Conservation (phyloP, 2,797 vertebrate genomes). For the Danio kyathit region DNA sequence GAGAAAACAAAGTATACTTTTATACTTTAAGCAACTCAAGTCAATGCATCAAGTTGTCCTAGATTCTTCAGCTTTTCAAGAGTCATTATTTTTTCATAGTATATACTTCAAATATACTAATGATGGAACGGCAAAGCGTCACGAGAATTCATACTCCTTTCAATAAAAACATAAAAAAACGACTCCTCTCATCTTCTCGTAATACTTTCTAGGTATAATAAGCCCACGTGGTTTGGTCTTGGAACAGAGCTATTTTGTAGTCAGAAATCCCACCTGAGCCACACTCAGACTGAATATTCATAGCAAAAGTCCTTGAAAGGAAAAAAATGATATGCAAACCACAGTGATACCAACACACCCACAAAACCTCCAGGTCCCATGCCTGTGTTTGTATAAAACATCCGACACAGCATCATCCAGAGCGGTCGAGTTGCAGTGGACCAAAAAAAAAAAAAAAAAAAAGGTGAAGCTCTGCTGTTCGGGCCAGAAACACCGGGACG, state of each 20-base stretch:
- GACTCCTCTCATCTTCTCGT: no score
- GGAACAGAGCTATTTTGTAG: background rate
- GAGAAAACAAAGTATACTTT: no score
- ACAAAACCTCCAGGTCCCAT: background rate
- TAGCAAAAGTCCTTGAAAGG: background rate
- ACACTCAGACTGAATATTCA: slow-evolving; percentile 20
- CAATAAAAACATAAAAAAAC: no score
- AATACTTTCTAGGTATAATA: no score
- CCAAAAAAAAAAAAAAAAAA: background rate
- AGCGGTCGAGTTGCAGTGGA: slow-evolving; percentile 12
- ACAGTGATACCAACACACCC: background rate
- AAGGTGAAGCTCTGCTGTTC: slow-evolving; percentile 29
- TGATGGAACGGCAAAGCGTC: no score
- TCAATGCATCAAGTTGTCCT: no score
- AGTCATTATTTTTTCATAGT: no score
- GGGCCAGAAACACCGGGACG: slow-evolving; percentile 47
- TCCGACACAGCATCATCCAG: background rate
- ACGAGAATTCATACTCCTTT: no score
- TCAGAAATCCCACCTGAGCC: background rate
- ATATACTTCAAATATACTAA: no score
- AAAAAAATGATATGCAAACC: slow-evolving; percentile 1
- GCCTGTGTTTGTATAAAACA: slow-evolving; percentile 13
- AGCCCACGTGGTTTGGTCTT: background rate
- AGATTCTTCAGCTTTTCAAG: no score
- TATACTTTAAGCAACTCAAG: no score